Evolutionary conservation across 1,140 invertebrate genomes (phyloP).

Genomic region (Conus betulinus): DNA sequence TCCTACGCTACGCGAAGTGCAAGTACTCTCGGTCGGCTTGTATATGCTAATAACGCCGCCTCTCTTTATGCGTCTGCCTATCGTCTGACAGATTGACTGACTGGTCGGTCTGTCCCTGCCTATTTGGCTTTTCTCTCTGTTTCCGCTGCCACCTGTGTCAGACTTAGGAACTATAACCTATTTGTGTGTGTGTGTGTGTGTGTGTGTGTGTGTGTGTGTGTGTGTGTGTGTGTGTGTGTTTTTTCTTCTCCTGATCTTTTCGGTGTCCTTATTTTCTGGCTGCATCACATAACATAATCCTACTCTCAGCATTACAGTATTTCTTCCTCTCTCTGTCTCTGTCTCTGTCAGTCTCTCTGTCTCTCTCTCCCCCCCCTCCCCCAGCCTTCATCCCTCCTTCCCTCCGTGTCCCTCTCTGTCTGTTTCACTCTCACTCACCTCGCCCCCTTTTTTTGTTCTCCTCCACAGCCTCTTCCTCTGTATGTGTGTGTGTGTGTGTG

Average conservation of each 20-base stretch:
- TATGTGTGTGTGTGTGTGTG: constrained; percentile 14
- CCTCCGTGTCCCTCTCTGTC: background rate
- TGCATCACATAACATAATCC: too few species aligned
- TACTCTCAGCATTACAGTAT: too few species aligned
- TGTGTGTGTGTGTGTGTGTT: too few species aligned
- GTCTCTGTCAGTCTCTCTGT: background rate
- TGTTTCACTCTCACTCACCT: background rate
- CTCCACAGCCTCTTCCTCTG: constrained; percentile 21
- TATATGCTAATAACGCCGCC: background rate
- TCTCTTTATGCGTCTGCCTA: background rate
- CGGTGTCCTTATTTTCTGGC: background rate
- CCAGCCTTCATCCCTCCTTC: background rate
- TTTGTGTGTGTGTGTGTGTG: too few species aligned
- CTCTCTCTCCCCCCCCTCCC: background rate
- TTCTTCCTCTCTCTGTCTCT: background rate
- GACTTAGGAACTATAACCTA: too few species aligned
- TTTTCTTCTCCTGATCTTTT: too few species aligned
- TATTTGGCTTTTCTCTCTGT: too few species aligned
- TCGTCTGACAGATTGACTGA: background rate
- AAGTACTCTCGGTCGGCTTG: background rate
- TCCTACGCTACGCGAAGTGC: too few species aligned
- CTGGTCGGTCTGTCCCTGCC: too few species aligned
- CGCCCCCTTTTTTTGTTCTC: background rate
- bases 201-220: too few species aligned
- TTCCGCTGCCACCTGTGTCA: too few species aligned